Evolutionary conservation across 2,888 invertebrate genomes (phyloP).

Genomic region (Ochropleura leucogaster): DNA sequence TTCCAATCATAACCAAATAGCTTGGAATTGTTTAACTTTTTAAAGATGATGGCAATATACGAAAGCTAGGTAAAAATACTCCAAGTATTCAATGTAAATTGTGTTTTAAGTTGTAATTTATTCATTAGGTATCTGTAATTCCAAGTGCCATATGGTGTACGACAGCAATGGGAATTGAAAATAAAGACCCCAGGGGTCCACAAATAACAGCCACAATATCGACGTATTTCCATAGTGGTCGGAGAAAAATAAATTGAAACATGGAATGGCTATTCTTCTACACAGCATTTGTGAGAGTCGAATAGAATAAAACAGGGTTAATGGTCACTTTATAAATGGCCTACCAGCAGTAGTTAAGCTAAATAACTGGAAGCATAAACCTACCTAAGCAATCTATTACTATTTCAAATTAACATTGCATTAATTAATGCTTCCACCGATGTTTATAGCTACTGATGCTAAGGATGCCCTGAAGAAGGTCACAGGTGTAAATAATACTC

Average conservation of each 20-base stretch:
- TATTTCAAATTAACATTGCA: constrained; percentile 19
- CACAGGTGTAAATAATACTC: background rate
- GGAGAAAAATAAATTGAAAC: constrained; percentile 34
- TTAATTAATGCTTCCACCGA: background rate
- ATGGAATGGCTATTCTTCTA: constrained; percentile 11
- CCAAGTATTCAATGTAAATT: constrained; percentile 21
- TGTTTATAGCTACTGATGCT: background rate
- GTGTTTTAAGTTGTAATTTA: constrained; percentile 39
- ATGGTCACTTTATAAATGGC: constrained; percentile 22
- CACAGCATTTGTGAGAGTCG: constrained; percentile 19
- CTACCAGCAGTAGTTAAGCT: constrained; percentile 24
- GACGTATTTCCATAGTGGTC: constrained; percentile 16
- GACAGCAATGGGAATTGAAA: constrained; percentile 28
- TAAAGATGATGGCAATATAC: constrained; percentile 14
- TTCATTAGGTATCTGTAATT: constrained; percentile 45
- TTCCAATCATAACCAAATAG: background rate
- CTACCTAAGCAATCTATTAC: background rate
- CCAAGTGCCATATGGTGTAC: constrained; percentile 42
- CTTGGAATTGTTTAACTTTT: background rate
- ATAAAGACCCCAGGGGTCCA: constrained; percentile 23
- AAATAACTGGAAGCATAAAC: constrained; percentile 13
- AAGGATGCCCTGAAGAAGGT: constrained; percentile 2
- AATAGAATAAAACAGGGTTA: constrained; percentile 34
- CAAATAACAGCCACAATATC: constrained; percentile 24
- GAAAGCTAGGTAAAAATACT: background rate